Percentiles rank a stretch among this genome's conserved stretches.
phyloP scores from a whole-genome alignment of 1,140 invertebrate species.

The Drosophila parvula region DNA sequence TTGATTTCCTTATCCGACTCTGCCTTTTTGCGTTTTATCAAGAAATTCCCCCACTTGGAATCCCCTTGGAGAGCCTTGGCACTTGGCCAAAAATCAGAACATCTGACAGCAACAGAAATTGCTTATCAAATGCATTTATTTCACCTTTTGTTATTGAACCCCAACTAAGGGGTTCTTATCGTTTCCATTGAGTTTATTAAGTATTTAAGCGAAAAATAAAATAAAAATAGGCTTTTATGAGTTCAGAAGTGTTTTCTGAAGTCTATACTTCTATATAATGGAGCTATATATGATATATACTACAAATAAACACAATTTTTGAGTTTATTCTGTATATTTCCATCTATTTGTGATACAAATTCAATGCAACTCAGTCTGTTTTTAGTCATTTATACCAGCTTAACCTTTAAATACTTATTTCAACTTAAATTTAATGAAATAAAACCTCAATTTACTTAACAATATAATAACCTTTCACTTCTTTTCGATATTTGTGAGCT shows the following conservation, averaged over 20 bases:
- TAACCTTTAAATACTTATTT: background rate
- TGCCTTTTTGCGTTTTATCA: conserved; percentile 51
- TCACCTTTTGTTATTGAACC: background rate
- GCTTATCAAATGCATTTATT: conserved; percentile 27
- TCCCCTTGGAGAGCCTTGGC: conserved; percentile 22
- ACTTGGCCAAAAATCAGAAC: conserved; percentile 15
- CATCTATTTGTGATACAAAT: no score
- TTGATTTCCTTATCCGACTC: conserved; percentile 47
- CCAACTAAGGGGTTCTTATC: background rate
- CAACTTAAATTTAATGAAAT: background rate
- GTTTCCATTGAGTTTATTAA: background rate
- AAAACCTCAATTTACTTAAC: background rate
- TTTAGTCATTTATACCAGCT: no score
- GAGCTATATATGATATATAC: rapidly evolving
- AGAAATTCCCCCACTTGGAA: conserved; percentile 31
- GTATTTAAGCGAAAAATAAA: background rate
- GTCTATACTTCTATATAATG: background rate
- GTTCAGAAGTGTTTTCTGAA: background rate
- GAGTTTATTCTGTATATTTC: background rate
- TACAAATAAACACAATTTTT: background rate
- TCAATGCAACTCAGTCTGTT: no score
- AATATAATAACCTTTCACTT: background rate
- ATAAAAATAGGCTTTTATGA: background rate
- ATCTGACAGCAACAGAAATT: conserved; percentile 41
- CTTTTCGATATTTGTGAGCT: background rate